These are phyloP conservation scores for Egretta garzetta DNA, from an alignment of 2,113 vertebrate genomes.

Conservation along the genomic window DNA sequence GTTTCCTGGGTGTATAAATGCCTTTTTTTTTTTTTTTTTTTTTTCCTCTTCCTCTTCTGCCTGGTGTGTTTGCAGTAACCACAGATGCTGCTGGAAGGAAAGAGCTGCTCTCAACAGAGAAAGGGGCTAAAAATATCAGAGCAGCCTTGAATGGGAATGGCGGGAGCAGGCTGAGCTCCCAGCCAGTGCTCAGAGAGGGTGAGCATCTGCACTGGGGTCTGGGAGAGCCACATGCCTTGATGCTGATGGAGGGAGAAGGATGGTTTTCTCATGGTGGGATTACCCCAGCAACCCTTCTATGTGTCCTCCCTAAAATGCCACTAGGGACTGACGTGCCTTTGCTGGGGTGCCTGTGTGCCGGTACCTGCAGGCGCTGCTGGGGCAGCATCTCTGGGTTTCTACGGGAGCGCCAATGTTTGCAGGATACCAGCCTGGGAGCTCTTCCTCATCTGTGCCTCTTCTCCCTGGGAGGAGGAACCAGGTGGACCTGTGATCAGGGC, in stretches of 20 bases:
- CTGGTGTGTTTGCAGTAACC: not conserved
- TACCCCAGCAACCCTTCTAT: not conserved
- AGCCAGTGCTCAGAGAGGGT: not conserved
- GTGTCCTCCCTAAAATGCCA: not conserved
- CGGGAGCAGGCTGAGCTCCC: not conserved
- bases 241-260: not conserved
- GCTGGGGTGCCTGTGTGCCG: not conserved
- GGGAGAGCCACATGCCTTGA: not conserved
- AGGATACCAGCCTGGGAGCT: not conserved
- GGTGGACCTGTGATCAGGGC: not conserved
- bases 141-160: not conserved
- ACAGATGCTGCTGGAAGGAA: conserved; percentile 18
- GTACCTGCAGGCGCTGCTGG: fast-evolving
- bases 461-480: not conserved
- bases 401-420: not conserved
- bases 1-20: not conserved
- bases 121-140: conserved; percentile 10
- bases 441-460: not conserved
- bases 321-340: not conserved
- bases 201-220: not conserved
- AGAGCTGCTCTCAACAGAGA: not conserved
- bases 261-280: not conserved
- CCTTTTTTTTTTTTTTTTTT: not conserved
- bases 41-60: not conserved
- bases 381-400: not conserved